Conservation (phyloP, 1,140 invertebrate genomes). For the Magallana angulata region DNA sequence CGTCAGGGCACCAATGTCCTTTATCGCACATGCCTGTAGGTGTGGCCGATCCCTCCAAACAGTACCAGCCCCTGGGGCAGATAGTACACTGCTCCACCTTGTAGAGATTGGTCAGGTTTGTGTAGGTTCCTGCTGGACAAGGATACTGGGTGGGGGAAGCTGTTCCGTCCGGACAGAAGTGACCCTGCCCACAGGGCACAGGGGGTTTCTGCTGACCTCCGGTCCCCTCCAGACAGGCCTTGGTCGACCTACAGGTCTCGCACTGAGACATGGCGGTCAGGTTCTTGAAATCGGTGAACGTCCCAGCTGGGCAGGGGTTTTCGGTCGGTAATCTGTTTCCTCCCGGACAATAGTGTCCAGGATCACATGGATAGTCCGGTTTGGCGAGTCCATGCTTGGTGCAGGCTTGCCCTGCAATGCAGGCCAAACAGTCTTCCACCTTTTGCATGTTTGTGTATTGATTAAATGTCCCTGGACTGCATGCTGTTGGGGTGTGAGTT, state of each 20-base stretch:
- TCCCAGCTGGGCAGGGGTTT: constrained; percentile 76
- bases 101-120: constrained; percentile 74
- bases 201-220: constrained; percentile 76
- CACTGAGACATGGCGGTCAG: constrained; percentile 74
- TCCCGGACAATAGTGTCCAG: constrained; percentile 76
- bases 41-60: constrained; percentile 70
- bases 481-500: constrained; percentile 70
- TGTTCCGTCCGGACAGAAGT: constrained; percentile 74
- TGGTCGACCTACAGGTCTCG: constrained; percentile 67
- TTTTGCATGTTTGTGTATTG: constrained; percentile 56
- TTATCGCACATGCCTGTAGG: constrained; percentile 68
- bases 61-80: constrained; percentile 75
- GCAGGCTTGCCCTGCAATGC: constrained; percentile 73
- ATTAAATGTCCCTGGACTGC: constrained; percentile 73
- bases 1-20: constrained; percentile 75
- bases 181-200: constrained; percentile 71
- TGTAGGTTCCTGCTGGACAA: constrained; percentile 74
- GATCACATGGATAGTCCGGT: constrained; percentile 73
- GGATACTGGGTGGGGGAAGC: constrained; percentile 66
- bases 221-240: constrained; percentile 71
- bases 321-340: constrained; percentile 72
- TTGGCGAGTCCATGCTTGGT: constrained; percentile 70
- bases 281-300: constrained; percentile 74
- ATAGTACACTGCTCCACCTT: constrained; percentile 69
- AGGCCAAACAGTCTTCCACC: constrained; percentile 63